Conservation (phyloP, 37 sponge, comb jelly and placozoan species). For the Axinella damicornis region DNA sequence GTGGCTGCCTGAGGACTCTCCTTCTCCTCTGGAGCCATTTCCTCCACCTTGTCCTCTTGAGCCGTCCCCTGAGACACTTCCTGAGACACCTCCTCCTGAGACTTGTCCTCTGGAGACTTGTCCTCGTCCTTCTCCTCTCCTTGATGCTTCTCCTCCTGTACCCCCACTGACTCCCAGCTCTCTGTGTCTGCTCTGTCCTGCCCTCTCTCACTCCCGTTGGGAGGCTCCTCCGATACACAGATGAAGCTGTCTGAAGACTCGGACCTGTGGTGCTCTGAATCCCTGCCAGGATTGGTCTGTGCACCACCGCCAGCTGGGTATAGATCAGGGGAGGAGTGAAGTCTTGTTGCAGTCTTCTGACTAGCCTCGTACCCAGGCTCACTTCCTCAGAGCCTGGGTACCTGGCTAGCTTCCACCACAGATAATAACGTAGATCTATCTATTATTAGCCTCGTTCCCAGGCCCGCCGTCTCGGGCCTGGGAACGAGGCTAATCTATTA, state of each 20-base stretch:
- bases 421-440: too few species aligned
- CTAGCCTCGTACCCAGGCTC: too few species aligned
- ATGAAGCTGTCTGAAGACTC: constrained; percentile 75
- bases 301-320: too few species aligned
- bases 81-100: constrained; percentile 2
- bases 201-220: neutral
- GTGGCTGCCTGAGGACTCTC: neutral
- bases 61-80: neutral
- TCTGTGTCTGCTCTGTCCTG: neutral
- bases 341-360: too few species aligned
- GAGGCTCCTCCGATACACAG: constrained; percentile 57
- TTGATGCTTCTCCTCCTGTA: constrained; percentile 2
- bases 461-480: too few species aligned
- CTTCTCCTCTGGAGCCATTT: neutral
- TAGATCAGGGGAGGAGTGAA: too few species aligned
- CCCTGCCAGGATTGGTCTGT: neutral
- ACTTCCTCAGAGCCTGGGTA: too few species aligned
- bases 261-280: constrained; percentile 45
- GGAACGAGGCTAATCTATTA: too few species aligned
- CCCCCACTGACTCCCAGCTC: constrained; percentile 35
- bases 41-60: constrained; percentile 6
- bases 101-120: neutral
- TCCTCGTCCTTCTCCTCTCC: neutral
- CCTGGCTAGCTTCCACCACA: too few species aligned
- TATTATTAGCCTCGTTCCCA: too few species aligned